Base-by-base conservation (phyloP, 2,888 invertebrate species). In the Hypercompe scribonia region DNA sequence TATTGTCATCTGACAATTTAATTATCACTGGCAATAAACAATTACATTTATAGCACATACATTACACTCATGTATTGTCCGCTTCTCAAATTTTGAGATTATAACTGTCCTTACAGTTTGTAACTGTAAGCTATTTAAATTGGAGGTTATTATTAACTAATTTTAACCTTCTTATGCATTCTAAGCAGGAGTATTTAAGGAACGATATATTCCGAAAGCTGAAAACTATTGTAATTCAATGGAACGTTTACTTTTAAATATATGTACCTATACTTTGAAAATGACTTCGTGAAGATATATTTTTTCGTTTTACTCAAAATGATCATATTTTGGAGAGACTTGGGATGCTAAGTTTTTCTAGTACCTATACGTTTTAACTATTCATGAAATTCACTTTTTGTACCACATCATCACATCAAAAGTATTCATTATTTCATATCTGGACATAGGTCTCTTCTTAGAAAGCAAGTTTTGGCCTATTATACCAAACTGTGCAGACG, bases 1-100 rank as follows among this genome's bases (percentile, higher is more conserved):
- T 70, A 74, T 79, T 71, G 70, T 64, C 68, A 54, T 58, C 68
- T 76, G 39, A 65, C 72, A 28, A 71, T 36, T 76, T 70, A 67
- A 66, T 39, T 67, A 61, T 67, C 50, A 24, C 50, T 5, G 31
- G 39, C 63, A 13, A 46, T 70, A 46, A n/a, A 65, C 18, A 1
- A 58, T 54, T n/a, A 54, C n/a, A 54, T 3, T n/a, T 3, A 54
- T 8, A 54, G n/a, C 58, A 58, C 4, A 54, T 13, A 28, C n/a
- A 13, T 24, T 18, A 7, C 5, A 46, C 46, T 5, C 21, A 21
- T 46, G 21, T 21, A 21, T 21, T 18, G 3, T 46, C 15, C 11
- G 42, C 15, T 11, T 18, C 11, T 11, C 4, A 42, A 15, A 42
- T 18, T 3, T 42, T 42, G 13, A 3, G 15, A 15, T 42, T 18